Evolutionary conservation across 2,888 invertebrate species (phyloP).

Genomic region (Entomobrya multifasciata): DNA sequence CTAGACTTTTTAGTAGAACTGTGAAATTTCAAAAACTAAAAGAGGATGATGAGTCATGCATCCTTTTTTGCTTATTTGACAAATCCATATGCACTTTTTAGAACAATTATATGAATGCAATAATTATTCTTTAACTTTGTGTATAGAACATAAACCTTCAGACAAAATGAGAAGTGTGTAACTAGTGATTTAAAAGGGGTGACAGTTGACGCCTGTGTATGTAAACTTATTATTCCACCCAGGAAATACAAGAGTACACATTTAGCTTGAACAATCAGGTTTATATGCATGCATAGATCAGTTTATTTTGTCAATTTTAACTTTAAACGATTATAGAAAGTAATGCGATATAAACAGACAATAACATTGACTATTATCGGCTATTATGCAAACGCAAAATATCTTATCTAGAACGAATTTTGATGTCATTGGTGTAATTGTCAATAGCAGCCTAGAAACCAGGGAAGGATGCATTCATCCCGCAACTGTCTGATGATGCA

Average conservation of each 20-base stretch:
- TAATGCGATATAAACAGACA: neutral
- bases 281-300: too few species aligned
- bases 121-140: neutral
- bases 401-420: constrained; percentile 23
- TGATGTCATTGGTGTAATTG: neutral
- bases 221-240: constrained; percentile 22
- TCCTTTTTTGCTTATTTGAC: too few species aligned
- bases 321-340: constrained; percentile 19
- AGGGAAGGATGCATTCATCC: neutral
- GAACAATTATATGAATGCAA: too few species aligned
- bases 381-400: constrained; percentile 5
- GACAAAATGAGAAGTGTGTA: neutral
- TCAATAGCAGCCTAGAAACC: neutral
- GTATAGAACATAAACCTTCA: neutral
- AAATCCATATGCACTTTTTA: neutral
- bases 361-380: neutral
- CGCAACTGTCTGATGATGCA: neutral
- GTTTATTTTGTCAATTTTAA: constrained; percentile 8
- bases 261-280: too few species aligned
- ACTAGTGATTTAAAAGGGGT: constrained; percentile 15
- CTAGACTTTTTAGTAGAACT: too few species aligned
- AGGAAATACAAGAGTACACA: neutral
- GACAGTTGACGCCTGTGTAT: constrained; percentile 51
- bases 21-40: too few species aligned
- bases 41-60: too few species aligned